These are phyloP conservation scores for Leptinotarsa tumamoca DNA, from an alignment of 2,888 invertebrate species.

Conservation along the genomic window DNA sequence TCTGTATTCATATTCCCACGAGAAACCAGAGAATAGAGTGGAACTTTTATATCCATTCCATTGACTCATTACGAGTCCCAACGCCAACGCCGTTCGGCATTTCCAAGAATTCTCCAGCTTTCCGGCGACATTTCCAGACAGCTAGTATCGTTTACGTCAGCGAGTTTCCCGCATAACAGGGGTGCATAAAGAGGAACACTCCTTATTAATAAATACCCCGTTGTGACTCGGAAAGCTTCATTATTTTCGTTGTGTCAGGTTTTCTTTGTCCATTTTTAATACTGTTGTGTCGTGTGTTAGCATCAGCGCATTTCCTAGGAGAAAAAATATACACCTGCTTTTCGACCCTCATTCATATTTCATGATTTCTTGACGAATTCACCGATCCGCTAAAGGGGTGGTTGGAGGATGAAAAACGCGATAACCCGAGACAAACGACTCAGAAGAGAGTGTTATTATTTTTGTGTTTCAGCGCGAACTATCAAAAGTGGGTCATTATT, in stretches of 20 bases:
- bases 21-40: background rate
- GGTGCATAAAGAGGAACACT: constrained; percentile 7
- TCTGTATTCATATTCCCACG: background rate
- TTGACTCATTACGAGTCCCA: background rate
- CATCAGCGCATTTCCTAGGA: background rate
- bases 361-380: constrained; percentile 13
- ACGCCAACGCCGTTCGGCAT: background rate
- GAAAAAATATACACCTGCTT: constrained; percentile 11
- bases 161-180: constrained; percentile 7
- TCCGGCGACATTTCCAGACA: constrained; percentile 17
- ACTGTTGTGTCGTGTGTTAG: background rate
- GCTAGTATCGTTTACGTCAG: constrained; percentile 10
- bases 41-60: background rate
- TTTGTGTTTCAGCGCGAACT: background rate
- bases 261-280: constrained; percentile 13
- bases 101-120: constrained; percentile 12
- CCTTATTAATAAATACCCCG: constrained; percentile 18
- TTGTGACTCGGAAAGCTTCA: constrained; percentile 1
- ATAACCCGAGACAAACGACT: background rate
- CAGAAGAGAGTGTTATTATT: background rate
- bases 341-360: constrained; percentile 8
- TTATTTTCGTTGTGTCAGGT: constrained; percentile 16
- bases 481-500: background rate
- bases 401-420: background rate
- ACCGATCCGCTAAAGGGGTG: background rate